Conservation (phyloP, 1,140 invertebrate genomes). For the Tetragonula clypearis region DNA sequence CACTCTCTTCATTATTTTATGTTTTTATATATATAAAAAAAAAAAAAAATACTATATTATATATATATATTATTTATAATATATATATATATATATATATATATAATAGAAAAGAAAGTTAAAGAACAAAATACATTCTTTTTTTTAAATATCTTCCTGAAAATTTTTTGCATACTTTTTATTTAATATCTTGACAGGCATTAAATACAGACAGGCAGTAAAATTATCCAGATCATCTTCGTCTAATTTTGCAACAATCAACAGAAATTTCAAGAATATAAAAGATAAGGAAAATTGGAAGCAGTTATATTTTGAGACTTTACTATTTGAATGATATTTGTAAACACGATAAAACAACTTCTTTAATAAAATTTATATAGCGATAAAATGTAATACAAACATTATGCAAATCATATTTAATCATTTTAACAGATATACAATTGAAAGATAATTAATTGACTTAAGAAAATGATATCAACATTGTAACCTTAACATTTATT, state of each 20-base stretch:
- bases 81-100: too few species aligned
- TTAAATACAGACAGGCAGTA: too few species aligned
- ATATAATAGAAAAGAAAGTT: too few species aligned
- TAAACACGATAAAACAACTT: too few species aligned
- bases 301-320: background rate
- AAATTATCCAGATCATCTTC: background rate
- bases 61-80: too few species aligned
- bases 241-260: background rate
- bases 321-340: too few species aligned
- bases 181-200: background rate
- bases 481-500: background rate
- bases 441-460: background rate
- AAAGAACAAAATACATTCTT: background rate
- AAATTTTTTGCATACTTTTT: background rate
- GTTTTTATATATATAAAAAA: too few species aligned
- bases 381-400: background rate
- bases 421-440: background rate
- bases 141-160: background rate
- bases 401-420: background rate
- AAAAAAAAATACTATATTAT: too few species aligned
- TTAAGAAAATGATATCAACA: background rate
- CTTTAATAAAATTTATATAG: background rate
- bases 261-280: background rate
- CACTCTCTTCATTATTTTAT: too few species aligned
- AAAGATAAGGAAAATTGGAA: background rate